Evolutionary conservation across 2,113 vertebrate species (phyloP).

Genomic region (Saccopteryx leptura): DNA sequence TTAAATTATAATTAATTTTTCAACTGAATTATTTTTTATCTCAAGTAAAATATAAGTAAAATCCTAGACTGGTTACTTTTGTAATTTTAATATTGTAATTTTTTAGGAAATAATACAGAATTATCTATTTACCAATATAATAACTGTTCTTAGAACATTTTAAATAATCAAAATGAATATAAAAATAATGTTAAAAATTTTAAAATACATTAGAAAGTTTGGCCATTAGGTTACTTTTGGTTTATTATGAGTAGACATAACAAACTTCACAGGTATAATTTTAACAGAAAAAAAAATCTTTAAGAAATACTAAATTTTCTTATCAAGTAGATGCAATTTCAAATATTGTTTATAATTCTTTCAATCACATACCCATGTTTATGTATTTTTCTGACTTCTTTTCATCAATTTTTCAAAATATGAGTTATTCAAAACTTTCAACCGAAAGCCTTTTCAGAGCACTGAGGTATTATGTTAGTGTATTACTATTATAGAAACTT

Average conservation of each 20-base stretch:
- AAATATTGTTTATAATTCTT: neutral
- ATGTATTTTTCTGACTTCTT: slow-evolving; percentile 36
- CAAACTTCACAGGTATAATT: neutral
- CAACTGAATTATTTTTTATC: neutral
- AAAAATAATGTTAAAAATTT: slow-evolving; percentile 32
- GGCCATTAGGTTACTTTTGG: neutral
- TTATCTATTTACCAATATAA: neutral
- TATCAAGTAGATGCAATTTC: neutral
- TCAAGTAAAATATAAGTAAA: neutral
- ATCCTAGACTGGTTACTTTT: neutral
- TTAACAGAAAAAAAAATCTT: slow-evolving; percentile 26
- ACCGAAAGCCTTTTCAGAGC: slow-evolving; percentile 27
- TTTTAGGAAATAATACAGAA: neutral
- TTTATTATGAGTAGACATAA: slow-evolving; percentile 6
- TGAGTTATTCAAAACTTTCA: slow-evolving; percentile 5
- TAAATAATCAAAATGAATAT: neutral
- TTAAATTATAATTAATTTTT: slow-evolving; percentile 44
- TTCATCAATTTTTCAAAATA: slow-evolving; percentile 27
- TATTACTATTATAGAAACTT: neutral
- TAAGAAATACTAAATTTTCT: slow-evolving; percentile 14
- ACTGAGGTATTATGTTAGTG: neutral
- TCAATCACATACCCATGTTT: neutral
- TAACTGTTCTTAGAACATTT: neutral
- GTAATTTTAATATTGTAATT: slow-evolving; percentile 11
- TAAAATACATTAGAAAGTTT: neutral